phyloP scores from a whole-genome alignment of 2,797 vertebrate species.

The Orientallactaga sibirica region DNA sequence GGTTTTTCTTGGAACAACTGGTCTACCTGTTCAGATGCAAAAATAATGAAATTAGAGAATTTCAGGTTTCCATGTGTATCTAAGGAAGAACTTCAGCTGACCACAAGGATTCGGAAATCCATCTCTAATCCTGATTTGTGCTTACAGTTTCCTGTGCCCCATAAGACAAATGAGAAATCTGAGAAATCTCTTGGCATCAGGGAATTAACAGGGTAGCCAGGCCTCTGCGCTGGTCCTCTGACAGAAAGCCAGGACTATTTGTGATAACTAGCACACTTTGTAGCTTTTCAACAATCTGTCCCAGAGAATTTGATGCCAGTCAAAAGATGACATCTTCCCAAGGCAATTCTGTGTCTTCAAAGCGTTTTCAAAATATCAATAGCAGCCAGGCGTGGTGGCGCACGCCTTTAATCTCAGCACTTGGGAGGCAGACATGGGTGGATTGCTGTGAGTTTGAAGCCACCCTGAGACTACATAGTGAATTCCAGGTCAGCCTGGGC shows the following conservation, averaged over 20 bases:
- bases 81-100: background rate
- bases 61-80: background rate
- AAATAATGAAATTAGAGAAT: background rate
- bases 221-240: background rate
- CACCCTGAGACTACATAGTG: too few species aligned
- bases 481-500: too few species aligned
- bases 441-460: too few species aligned
- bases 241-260: background rate
- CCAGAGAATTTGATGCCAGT: background rate
- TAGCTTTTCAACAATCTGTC: background rate
- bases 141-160: background rate
- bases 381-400: background rate
- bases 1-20: conserved; percentile 24
- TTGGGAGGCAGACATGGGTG: too few species aligned
- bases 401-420: too few species aligned
- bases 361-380: conserved; percentile 14
- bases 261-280: background rate
- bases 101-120: background rate
- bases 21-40: background rate
- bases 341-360: background rate
- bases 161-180: background rate
- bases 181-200: background rate
- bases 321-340: background rate
- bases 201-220: background rate
- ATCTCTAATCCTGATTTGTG: background rate